Percentiles rank a stretch among this genome's conserved stretches.
phyloP scores from a whole-genome alignment of 1,140 invertebrate species.

The Papilio xuthus region DNA sequence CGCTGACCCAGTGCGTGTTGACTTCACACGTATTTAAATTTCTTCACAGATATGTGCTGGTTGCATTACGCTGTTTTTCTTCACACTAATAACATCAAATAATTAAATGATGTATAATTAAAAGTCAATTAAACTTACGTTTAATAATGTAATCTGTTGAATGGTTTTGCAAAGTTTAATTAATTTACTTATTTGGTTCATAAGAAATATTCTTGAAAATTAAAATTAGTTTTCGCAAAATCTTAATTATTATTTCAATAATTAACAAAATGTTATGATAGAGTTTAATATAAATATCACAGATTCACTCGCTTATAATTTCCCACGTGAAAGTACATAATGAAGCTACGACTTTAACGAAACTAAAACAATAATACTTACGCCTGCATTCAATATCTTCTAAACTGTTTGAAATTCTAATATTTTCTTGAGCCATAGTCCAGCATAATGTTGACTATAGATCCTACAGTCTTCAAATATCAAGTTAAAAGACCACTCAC shows the following conservation, averaged over 20 bases:
- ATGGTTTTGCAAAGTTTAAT: too few species aligned
- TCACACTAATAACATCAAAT: too few species aligned
- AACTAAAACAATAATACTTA: background rate
- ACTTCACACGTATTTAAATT: too few species aligned
- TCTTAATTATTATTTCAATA: background rate
- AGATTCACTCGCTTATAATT: background rate
- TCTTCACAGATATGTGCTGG: too few species aligned
- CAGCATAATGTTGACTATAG: background rate
- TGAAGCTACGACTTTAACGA: background rate
- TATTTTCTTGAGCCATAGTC: background rate
- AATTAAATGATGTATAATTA: too few species aligned
- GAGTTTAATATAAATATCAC: background rate
- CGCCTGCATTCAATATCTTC: background rate
- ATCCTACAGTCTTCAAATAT: conserved; percentile 26
- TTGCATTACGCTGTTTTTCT: too few species aligned
- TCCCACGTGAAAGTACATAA: background rate
- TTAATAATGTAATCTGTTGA: too few species aligned
- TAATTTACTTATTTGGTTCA: too few species aligned
- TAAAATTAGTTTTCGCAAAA: background rate
- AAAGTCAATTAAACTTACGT: too few species aligned
- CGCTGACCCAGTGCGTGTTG: too few species aligned
- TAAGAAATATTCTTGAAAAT: background rate
- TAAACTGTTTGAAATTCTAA: background rate
- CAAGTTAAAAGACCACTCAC: conserved; percentile 56
- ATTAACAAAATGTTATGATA: background rate